These are phyloP conservation scores for Baryphthengus martii DNA, from an alignment of 2,113 vertebrate genomes.

Conservation along the genomic window DNA sequence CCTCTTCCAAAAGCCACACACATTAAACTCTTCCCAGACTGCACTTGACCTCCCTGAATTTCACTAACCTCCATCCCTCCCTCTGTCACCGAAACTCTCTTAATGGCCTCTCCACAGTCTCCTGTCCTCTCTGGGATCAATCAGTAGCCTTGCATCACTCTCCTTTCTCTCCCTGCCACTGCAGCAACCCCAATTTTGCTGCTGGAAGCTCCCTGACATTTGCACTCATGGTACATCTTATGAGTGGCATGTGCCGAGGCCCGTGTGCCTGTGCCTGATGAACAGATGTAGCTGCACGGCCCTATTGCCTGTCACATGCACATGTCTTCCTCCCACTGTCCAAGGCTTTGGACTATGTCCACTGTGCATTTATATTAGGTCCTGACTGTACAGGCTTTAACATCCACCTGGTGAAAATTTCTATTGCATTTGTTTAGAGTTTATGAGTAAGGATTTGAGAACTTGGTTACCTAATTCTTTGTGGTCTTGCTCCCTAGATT, in stretches of 20 bases:
- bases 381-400: background rate
- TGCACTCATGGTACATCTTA: background rate
- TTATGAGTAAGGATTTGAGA: background rate
- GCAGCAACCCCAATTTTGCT: background rate
- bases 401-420: background rate
- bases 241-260: background rate
- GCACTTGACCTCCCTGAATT: background rate
- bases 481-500: background rate
- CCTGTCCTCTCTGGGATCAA: background rate
- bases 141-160: accelerated
- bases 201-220: background rate
- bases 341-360: background rate
- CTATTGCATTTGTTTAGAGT: background rate
- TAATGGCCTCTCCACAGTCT: background rate
- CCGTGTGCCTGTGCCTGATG: background rate
- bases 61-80: background rate
- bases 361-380: background rate
- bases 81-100: background rate
- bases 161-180: background rate
- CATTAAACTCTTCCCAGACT: accelerated
- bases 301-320: background rate
- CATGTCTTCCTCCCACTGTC: background rate
- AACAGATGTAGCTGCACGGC: background rate
- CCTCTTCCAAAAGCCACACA: background rate
- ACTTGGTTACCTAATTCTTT: background rate